Conservation (phyloP, 2,888 invertebrate species). For the Eretmocerus hayati region DNA sequence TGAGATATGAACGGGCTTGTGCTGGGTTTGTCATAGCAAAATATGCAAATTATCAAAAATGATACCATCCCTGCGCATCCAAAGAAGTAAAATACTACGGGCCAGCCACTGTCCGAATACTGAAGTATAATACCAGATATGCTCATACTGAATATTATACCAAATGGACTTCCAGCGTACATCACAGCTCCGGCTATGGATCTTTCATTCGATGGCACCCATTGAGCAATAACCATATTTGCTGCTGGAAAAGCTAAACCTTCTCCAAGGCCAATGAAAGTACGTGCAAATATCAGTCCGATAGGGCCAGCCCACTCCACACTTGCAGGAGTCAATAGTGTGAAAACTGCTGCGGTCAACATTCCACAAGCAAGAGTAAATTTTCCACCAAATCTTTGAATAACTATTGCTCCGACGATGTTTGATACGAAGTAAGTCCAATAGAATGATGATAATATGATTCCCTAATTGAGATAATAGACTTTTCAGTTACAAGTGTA, state of each 20-base stretch:
- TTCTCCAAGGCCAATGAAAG: conserved; percentile 78
- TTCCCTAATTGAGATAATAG: too few species aligned
- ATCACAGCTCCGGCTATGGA: conserved; percentile 72
- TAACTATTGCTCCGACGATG: conserved; percentile 72
- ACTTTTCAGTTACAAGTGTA: too few species aligned
- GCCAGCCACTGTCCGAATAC: conserved; percentile 60
- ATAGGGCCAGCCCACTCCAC: conserved; percentile 62
- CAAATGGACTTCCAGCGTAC: conserved; percentile 70
- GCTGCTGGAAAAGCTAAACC: conserved; percentile 81
- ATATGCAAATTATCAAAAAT: conserved; percentile 59
- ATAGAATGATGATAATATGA: conserved; percentile 75
- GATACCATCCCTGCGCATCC: conserved; percentile 66
- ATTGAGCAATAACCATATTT: conserved; percentile 71
- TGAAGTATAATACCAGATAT: conserved; percentile 65
- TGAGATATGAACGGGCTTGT: conserved; percentile 44
- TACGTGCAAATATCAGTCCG: conserved; percentile 64
- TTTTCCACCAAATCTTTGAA: conserved; percentile 79
- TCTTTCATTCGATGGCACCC: conserved; percentile 65
- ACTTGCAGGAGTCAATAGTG: conserved; percentile 69
- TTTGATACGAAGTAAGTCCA: conserved; percentile 80
- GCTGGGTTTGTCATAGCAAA: conserved; percentile 41
- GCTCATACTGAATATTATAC: conserved; percentile 58
- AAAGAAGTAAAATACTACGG: conserved; percentile 73
- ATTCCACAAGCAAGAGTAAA: conserved; percentile 76
- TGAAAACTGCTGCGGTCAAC: conserved; percentile 73